Conservation (phyloP, 2,888 invertebrate species). For the Eulithis testata region DNA sequence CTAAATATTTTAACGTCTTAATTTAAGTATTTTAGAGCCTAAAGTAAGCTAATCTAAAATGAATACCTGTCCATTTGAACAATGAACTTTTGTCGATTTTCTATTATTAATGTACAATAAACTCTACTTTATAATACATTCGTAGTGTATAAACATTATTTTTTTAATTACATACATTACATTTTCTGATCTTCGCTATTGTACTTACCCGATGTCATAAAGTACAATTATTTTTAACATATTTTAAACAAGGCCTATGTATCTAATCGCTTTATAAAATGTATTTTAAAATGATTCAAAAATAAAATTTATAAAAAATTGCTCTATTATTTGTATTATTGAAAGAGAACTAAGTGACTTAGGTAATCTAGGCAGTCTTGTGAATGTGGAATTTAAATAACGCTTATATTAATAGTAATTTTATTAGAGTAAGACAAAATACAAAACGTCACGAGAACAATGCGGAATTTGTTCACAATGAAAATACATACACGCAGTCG, state of each 20-base stretch:
- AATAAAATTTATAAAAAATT: constrained; percentile 69
- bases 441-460: constrained; percentile 57
- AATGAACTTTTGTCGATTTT: constrained; percentile 59
- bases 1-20: constrained; percentile 65
- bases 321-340: constrained; percentile 49
- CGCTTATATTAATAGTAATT: constrained; percentile 76
- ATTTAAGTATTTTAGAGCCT: constrained; percentile 62
- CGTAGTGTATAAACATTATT: constrained; percentile 68
- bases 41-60: constrained; percentile 58
- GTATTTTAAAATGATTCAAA: constrained; percentile 74
- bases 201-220: constrained; percentile 60
- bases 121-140: constrained; percentile 74
- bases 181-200: constrained; percentile 67
- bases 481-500: constrained; percentile 31
- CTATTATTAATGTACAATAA: constrained; percentile 71
- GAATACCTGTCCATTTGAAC: constrained; percentile 57
- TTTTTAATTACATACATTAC: constrained; percentile 73
- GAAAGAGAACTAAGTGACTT: constrained; percentile 18
- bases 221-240: constrained; percentile 65
- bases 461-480: constrained; percentile 32
- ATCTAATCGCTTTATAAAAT: constrained; percentile 68
- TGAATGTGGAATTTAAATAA: constrained; percentile 69
- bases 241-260: constrained; percentile 65
- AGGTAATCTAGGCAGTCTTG: constrained; percentile 52
- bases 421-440: constrained; percentile 75